Evolutionary conservation across 30 jellyfish, hydroid and myxozoan genomes (phyloP).

Genomic region (Aurelia sp.): DNA sequence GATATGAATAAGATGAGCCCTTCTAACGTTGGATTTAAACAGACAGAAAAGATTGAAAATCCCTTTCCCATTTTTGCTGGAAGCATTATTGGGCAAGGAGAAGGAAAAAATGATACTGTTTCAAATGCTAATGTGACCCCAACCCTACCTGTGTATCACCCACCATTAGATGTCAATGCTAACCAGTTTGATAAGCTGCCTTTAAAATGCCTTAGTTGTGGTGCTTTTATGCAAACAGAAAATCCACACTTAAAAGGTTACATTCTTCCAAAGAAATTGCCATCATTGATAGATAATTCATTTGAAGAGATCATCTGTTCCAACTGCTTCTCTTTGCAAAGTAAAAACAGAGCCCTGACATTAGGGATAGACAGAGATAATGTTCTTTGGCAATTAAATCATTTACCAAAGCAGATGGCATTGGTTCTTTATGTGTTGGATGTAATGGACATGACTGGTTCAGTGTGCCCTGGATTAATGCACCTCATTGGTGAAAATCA

Average conservation of each 20-base stretch:
- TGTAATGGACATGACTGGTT: constrained; percentile 77
- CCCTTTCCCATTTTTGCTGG: too few relatives aligned
- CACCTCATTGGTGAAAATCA: constrained; percentile 70
- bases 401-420: constrained; percentile 52
- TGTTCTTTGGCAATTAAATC: constrained; percentile 62
- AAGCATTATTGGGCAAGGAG: too few relatives aligned
- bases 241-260: constrained; percentile 58
- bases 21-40: too few relatives aligned
- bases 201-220: constrained; percentile 83
- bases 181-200: constrained; percentile 73
- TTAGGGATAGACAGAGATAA: constrained; percentile 34
- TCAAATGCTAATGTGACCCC: not conserved
- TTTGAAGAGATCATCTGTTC: constrained; percentile 62
- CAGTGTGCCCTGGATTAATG: constrained; percentile 57
- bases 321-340: constrained; percentile 58
- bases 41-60: too few relatives aligned
- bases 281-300: constrained; percentile 20
- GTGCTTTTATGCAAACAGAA: constrained; percentile 77
- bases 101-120: not conserved
- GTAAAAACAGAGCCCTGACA: constrained; percentile 23
- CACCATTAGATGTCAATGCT: constrained; percentile 22
- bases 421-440: constrained; percentile 86
- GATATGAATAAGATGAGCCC: too few relatives aligned
- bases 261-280: constrained; percentile 52
- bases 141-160: constrained; percentile 15